These are phyloP conservation scores for Hylomyscus alleni DNA, from an alignment of 2,797 vertebrate species.

Conservation along the genomic window DNA sequence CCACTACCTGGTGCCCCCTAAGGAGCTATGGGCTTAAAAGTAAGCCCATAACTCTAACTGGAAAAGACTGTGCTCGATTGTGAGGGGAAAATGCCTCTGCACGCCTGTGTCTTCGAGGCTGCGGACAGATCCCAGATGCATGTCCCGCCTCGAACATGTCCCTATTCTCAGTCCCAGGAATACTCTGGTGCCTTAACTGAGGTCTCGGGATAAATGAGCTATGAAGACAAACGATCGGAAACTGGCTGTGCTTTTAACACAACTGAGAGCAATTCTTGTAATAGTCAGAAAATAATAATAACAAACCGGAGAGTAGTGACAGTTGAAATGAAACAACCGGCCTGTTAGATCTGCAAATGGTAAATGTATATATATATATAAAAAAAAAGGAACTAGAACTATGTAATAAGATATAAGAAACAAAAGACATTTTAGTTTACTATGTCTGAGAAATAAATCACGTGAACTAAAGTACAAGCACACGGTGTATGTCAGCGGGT, in stretches of 20 bases:
- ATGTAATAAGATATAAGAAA: not conserved
- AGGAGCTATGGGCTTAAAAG: not conserved
- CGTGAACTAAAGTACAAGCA: not conserved
- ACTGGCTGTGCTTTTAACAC: not conserved
- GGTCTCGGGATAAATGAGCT: not conserved
- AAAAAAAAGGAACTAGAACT: not conserved
- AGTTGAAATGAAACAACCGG: not conserved
- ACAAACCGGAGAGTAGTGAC: not conserved
- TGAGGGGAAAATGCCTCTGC: not conserved
- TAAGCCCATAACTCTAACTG: not conserved
- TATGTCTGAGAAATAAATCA: not conserved
- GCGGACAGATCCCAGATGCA: not conserved
- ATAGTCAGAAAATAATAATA: not conserved
- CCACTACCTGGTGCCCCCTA: not conserved
- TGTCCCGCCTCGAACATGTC: not conserved
- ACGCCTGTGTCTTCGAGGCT: too few relatives aligned
- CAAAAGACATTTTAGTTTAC: not conserved
- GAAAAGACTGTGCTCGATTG: not conserved
- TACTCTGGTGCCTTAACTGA: not conserved
- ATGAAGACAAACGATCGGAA: not conserved
- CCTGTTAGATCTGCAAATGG: not conserved
- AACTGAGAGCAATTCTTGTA: not conserved
- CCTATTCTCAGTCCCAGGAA: not conserved
- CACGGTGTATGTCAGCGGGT: not conserved
- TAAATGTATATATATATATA: not conserved